Base-by-base conservation (phyloP, 1,140 invertebrate species). In the Tyrophagus putrescentiae region DNA sequence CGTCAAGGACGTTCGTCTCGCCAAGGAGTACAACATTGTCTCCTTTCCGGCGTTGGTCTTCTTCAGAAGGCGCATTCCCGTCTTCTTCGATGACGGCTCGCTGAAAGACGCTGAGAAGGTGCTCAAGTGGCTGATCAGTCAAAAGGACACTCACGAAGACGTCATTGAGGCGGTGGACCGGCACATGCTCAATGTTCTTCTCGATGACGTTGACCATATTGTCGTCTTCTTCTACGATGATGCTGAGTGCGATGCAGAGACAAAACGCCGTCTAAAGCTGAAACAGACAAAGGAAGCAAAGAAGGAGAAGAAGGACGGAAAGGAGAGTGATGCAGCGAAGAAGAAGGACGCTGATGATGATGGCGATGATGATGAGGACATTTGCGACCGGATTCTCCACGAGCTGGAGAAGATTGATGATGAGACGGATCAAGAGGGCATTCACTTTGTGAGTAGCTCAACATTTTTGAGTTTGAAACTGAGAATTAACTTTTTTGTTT, bases 361-460 rank as follows among this genome's bases (percentile, higher is more conserved):
- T 87, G 85, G 88, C 72, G 84, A 85, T 68, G 84, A 90, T 67
- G 65, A 68, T 58, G 82, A 84, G 66, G 79, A 84, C 60, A 79
- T 82, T 9, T 93, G 88, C 69, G 77, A 81, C 52, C 81, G 83
- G 64, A 83, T 93, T 63, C 72, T 94, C 21, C 82, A 88, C 66
- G 87, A 92, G 67, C 72, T 94, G 61, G 90, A 94, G 74, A 91
- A 85, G 34, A 93, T 94, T 68, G 89, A 93, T 68, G 89, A 93
- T 72, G 87, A 92, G 65, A 87, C 87, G 7, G 87, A 93, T 69
- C 82, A 88, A 67, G 82, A 88, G 66, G 87, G 87, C 60, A 88
- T 91, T 66, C 86, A 93, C 72, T 91, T 95, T 72, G 88, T 59
- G 31, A 25, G 57, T 25, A 13, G 23, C 36, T n/a, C 18, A 7